Base-by-base conservation (phyloP, 2,888 invertebrate species). In the Danaus chrysippus region DNA sequence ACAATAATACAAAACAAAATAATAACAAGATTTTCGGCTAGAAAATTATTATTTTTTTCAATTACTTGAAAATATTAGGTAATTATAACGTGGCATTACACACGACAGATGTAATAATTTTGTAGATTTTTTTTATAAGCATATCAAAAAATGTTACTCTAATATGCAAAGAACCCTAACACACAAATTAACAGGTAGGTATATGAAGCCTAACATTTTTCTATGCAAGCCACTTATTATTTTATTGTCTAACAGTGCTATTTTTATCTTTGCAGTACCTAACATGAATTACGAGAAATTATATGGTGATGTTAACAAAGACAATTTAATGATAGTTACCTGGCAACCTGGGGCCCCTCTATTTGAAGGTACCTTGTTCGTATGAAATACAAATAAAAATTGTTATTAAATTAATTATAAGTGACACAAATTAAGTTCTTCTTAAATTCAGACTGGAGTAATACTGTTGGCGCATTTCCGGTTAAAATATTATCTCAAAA, bases 401-500 rank as follows among this genome's bases (percentile, higher is more conserved):
- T 15, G 10, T 46, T 58, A 17, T 41, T 15, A 13, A 13, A n/a
- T 34, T 56, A n/a, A n/a, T n/a, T 42, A 13, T 19, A 12, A 34
- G 6, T 34, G 23, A 34, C 23, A 34, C 2, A 1, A 34, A 6
- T 34, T 34, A 34, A 34, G 6, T 5, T 34, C 6, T 34, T 12
- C 2, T 44, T 8, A 23, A 11, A 62, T 59, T 65, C 34, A 65
- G 61, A 53, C 54, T 12, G 19, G 13, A 43, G 17, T 41, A 41
- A 19, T 17, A 34, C 46, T 34, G 34, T 55, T 43, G 23, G 13
- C 10, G 17, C 49, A 12, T n/a, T 61, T 54, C 13, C 43, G 8
- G 69, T 66, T 11, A 60, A 58, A 12, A n/a, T 56, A 8, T 54
- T 73, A 10, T 41, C 63, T 10, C n/a, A 56, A 41, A 68, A 72